Evolutionary conservation across 2,113 vertebrate genomes (phyloP).

Genomic region (Chitala chitala): DNA sequence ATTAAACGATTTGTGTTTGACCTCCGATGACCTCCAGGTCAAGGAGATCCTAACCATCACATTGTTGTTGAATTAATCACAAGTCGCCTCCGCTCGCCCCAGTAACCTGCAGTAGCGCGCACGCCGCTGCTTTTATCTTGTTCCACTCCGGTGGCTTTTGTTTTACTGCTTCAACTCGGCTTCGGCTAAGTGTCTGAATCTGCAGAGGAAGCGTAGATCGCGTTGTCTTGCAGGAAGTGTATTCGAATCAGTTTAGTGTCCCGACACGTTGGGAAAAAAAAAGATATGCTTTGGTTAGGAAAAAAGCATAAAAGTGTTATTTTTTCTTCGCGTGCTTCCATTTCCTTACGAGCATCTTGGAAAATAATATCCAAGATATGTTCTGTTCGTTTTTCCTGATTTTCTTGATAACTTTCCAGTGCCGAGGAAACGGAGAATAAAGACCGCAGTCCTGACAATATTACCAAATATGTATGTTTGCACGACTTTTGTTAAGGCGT

Average conservation of each 20-base stretch:
- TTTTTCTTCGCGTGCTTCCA: neutral
- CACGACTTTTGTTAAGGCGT: neutral
- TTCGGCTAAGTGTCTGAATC: neutral
- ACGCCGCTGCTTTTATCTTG: slow-evolving; percentile 43
- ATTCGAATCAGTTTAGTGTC: neutral
- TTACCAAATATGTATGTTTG: neutral
- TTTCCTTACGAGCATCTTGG: neutral
- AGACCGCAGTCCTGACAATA: neutral
- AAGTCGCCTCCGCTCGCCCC: slow-evolving; percentile 53
- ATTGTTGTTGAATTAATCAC: slow-evolving; percentile 60
- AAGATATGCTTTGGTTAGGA: neutral
- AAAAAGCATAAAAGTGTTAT: neutral
- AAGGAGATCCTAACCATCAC: slow-evolving; percentile 96
- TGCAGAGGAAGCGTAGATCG: neutral
- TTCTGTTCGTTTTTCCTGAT: neutral
- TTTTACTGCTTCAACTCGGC: neutral
- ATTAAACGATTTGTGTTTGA: slow-evolving; percentile 96
- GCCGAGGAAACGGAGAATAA: neutral
- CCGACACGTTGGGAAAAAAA: neutral
- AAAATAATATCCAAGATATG: neutral
- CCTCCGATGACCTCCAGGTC: slow-evolving; percentile 88
- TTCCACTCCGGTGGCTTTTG: slow-evolving; percentile 3
- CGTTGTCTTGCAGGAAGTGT: neutral
- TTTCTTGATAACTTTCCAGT: neutral
- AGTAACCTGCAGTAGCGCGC: slow-evolving; percentile 50